phyloP scores from a whole-genome alignment of 2,797 vertebrate genomes.

The Lepilemur septentrionalis region DNA sequence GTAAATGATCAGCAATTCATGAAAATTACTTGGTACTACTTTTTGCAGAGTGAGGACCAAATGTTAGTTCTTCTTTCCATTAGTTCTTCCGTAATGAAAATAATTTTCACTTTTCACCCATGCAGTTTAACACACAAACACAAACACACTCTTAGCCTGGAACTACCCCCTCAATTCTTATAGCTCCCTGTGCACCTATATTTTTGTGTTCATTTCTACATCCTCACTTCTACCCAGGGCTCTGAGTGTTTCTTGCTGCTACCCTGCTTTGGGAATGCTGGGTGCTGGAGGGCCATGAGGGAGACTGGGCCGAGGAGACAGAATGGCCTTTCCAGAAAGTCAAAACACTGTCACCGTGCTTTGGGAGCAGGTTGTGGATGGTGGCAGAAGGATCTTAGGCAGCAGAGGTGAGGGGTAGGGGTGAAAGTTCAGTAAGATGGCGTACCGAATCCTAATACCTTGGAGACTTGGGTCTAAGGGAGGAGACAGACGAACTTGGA shows the following conservation, averaged over 20 bases:
- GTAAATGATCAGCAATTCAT: neutral
- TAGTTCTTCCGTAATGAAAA: neutral
- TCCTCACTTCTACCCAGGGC: neutral
- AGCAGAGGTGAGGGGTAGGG: neutral
- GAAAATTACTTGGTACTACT: neutral
- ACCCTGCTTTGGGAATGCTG: neutral
- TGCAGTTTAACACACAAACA: neutral
- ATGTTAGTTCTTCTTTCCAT: slow-evolving; percentile 29
- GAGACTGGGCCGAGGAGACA: neutral
- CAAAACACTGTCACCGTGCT: neutral
- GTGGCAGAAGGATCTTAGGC: neutral
- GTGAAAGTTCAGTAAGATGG: neutral
- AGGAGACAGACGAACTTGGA: neutral
- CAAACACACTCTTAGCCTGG: neutral
- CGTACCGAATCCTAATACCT: neutral
- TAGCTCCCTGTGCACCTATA: neutral
- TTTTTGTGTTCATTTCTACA: neutral
- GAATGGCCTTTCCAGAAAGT: neutral
- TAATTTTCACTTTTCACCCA: neutral
- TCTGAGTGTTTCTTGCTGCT: neutral
- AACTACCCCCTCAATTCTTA: neutral
- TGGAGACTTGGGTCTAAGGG: neutral
- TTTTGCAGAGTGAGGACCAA: neutral
- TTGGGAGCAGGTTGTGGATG: neutral
- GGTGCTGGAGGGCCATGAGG: neutral